Base-by-base conservation (phyloP, 1,140 invertebrate genomes). In the Drosophila navojoa region DNA sequence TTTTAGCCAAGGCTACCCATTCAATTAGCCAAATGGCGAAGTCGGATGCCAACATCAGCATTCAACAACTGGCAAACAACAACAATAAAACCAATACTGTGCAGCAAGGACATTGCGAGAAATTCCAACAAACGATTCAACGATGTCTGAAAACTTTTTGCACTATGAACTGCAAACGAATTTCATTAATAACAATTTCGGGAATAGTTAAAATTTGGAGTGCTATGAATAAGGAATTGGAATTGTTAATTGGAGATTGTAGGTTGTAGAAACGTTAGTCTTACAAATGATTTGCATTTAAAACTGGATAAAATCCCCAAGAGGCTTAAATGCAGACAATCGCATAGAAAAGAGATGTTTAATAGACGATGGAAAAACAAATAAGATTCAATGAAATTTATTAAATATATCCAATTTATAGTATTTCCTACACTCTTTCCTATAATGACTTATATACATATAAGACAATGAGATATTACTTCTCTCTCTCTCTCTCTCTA, bases 11-110 rank as follows among this genome's bases (percentile, higher is more conserved):
- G 62, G 52, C 29, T 47, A 15, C 7, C 13, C 29, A 68, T 60
- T 68, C 64, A 68, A 68, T 68, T 68, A 68, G 35, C 55, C 54
- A 68, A 68, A 52, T 59, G 32, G 45, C 64, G 16, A 59, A 45
- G 15, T 15, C 40, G 38, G 40, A n/a, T 58, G 38, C 35, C 40
- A 45, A 47, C 22, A 16, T 50, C 22, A 35, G 29, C 19, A 22
- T 35, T 55, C 27, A 32, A 25, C 53, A 16, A 47, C 35, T 49
- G 47, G 35, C 47, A 32, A n/a, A 54, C 27, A 40, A 54, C 52
- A 57, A 29, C 22, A 60, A n/a, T 7, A 68, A 44, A 2, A 25
- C 59, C 9, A 53, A 42, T 38, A 11, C 35, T 63, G 27, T 11
- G 11, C 27, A 29, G 16, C 57, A 62, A 40, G 58, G 67, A 15